These are phyloP conservation scores for Diglossa cyanea DNA, from an alignment of 2,797 vertebrate species.

Conservation along the genomic window DNA sequence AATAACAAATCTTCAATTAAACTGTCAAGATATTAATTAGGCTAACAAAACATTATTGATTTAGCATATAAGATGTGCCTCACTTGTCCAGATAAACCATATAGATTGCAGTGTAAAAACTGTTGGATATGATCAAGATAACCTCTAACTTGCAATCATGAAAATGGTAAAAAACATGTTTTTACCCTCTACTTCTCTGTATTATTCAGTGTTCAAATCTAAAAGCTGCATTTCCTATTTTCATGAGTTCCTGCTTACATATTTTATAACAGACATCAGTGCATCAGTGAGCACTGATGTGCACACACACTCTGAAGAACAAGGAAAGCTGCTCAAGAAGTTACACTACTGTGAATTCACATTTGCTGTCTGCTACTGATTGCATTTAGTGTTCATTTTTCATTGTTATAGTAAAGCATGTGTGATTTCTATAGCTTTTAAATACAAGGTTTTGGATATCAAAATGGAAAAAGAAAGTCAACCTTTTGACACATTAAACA, in stretches of 20 bases:
- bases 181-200: not conserved
- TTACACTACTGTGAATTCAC: not conserved
- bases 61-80: not conserved
- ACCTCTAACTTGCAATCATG: not conserved
- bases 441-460: not conserved
- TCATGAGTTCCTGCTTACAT: not conserved
- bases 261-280: not conserved
- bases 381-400: not conserved
- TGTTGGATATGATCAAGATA: not conserved
- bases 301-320: fast-evolving
- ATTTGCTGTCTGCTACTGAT: not conserved
- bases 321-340: not conserved
- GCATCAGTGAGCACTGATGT: not conserved
- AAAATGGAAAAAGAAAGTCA: not conserved
- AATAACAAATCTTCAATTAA: not conserved
- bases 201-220: not conserved
- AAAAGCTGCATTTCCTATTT: not conserved
- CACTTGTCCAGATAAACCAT: not conserved
- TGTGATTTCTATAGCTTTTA: not conserved
- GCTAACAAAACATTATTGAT: not conserved
- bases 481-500: fast-evolving
- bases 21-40: not conserved
- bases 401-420: not conserved
- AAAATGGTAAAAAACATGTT: not conserved
- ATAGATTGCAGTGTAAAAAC: not conserved